A percentile compares a stretch with the other conserved stretches of the same genome.
Evolutionary conservation across 2,797 vertebrate genomes (phyloP).

Genomic region (Schizothorax lantsangensis): DNA sequence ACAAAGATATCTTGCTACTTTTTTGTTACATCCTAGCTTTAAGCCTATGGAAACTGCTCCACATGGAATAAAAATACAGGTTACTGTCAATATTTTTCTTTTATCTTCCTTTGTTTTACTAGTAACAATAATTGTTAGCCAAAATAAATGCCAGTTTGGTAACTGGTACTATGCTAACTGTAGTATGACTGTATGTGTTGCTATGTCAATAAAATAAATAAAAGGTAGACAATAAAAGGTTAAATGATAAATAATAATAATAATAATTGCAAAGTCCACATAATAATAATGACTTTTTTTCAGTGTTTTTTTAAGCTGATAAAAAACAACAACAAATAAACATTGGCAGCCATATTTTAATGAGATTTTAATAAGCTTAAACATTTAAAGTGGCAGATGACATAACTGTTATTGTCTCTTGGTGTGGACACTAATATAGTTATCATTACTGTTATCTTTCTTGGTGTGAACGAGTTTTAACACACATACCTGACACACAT

Average conservation of each 20-base stretch:
- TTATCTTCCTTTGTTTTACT: background rate
- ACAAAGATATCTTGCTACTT: background rate
- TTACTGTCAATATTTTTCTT: background rate
- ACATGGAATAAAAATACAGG: background rate
- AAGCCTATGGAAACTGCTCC: background rate
- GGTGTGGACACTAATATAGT: background rate
- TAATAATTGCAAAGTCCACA: background rate
- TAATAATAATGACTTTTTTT: background rate
- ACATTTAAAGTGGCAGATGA: background rate
- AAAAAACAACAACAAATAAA: background rate
- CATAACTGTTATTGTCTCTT: background rate
- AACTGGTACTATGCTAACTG: background rate
- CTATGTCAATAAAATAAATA: background rate
- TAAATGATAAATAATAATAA: background rate
- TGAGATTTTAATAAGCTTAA: background rate
- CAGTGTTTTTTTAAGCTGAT: background rate
- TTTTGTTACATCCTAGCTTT: background rate
- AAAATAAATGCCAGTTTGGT: background rate
- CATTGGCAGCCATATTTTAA: background rate
- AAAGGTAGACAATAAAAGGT: background rate
- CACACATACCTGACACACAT: conserved; percentile 90
- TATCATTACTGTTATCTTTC: background rate
- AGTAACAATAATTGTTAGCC: background rate
- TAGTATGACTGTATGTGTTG: background rate
- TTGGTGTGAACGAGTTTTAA: background rate